phyloP scores from a whole-genome alignment of 2,888 invertebrate genomes.

The Drosophila stalkeri region DNA sequence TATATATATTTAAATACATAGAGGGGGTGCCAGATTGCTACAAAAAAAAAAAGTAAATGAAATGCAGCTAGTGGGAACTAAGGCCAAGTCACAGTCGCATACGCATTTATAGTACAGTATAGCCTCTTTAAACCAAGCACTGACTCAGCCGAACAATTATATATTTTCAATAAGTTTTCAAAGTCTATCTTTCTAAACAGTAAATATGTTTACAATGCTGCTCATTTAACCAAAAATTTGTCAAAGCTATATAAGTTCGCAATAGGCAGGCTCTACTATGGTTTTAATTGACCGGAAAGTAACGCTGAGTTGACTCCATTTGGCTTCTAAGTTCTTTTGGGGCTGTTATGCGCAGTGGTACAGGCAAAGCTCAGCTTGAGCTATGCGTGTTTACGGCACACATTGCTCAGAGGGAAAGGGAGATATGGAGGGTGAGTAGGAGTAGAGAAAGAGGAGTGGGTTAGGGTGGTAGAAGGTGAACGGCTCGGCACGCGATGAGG shows the following conservation, averaged over 20 bases:
- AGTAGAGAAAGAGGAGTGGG: neutral
- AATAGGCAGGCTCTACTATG: constrained; percentile 7
- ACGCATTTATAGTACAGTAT: neutral
- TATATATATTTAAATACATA: constrained; percentile 5
- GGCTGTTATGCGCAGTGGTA: constrained; percentile 26
- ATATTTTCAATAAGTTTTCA: neutral
- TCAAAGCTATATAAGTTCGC: neutral
- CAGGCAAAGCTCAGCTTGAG: constrained; percentile 27
- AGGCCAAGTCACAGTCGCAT: constrained; percentile 7
- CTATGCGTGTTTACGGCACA: constrained; percentile 54
- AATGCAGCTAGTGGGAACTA: constrained; percentile 9
- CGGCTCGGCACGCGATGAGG: constrained; percentile 55
- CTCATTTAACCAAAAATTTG: neutral
- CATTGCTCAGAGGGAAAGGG: neutral
- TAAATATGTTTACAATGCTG: too few relatives aligned
- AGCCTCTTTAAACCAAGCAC: neutral
- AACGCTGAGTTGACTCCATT: constrained; percentile 53
- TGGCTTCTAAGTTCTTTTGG: constrained; percentile 6
- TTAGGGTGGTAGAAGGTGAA: constrained; percentile 3
- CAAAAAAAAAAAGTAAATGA: constrained; percentile 19
- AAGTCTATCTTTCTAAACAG: too few relatives aligned
- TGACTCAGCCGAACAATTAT: neutral
- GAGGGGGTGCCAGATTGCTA: constrained; percentile 14
- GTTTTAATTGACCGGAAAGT: constrained; percentile 70
- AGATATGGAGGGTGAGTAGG: neutral